Base-by-base conservation (phyloP, 2,888 invertebrate species). In the Imbricaverruca yamaguchii region DNA sequence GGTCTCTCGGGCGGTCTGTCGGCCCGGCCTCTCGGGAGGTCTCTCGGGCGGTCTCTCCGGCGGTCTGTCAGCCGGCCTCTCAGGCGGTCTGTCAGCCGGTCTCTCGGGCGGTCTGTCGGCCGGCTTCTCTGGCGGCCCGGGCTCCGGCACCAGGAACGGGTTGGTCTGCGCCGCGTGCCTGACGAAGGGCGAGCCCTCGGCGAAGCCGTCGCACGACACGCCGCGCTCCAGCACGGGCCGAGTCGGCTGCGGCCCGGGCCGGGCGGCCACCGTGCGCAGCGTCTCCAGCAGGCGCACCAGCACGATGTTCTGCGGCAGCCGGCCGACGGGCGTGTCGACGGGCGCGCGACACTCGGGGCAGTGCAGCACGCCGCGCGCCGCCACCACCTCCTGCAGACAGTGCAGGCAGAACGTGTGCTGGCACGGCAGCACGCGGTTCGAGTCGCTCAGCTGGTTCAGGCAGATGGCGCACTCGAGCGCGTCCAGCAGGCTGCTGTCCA, bases 341-440 rank as follows among this genome's bases (percentile, higher is more conserved):
- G 95, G 89, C 81, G 95, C 90, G 79, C 97, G 91, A 87, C 97
- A 97, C 89, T 97, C 97, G 80, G 97, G 97, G 88, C 97, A 97
- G 84, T 95, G 90, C 80, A 97, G 89, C 88, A 96, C 96, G 95
- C 91, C 86, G 93, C 85, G 94, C 92, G 87, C 97, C 97, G 88
- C 56, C 57, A 95, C 91, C 86, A 97, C 97, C 86, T 96, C 96
- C 89, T 95, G 93, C 82, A 97, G 89, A 87, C 97, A 97, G 88
- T 95, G 93, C 85, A 94, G 92, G 87, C 97, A 97, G 88, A 97
- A 97, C 0, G 97, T 97, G 88, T 97, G 97, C 88, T 97, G 97
- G 87, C 97, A 97, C 15, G 96, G 97, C 84, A 97, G 88, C 80
- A 97, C 97, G 86, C 95, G 94, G 85, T 96, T 96, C 69, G 94